Base-by-base conservation (phyloP, 92 coral and sea anemone species). In the Epizoanthus scotinus region DNA sequence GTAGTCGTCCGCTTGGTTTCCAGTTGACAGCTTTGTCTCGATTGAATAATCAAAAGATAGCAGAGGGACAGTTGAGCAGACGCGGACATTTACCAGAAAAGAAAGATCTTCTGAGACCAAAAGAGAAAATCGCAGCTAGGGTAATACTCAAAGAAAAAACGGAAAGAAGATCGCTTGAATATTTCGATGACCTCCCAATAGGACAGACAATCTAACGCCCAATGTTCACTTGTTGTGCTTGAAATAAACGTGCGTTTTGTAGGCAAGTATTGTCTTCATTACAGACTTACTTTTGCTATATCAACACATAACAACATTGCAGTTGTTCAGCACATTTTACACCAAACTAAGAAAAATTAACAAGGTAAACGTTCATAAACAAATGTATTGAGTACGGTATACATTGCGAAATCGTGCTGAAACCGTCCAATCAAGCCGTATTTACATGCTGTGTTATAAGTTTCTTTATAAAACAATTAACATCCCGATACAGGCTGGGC, bases 11-110 rank as follows among this genome's bases (percentile, higher is more conserved):
- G 56, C 67, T 6, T 75, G 68, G 81, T 34, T 40, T 59, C 47
- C 81, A 22, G 55, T 22, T 40, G 61, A 40, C 67, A 21, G 34
- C 38, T 2, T 31, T 20, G 9, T 34, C 81, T 36, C 81, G 68
- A 0, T 31, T 60, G 20, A 59, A 40, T 8, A 75, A 36, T 24
- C 69, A 60, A 38, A 75, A 54, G 20, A 75, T 60, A 5, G 55
- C 34, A 22, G 81, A 58, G 25, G 67, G 81, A 3, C 68, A 26
- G 0, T 57, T 75, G 40, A 60, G 17, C 31, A 75, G 68, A 19
- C 54, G 81, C 5, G 81, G 20, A 60, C 38, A 75, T 75, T 31
- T 75, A 24, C 81, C 81, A 1, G 24, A 15, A 8, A 75, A 75
- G 61, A 40, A 5, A 59, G 17, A 53, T 38, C 44, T 14, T 20